Conservation (phyloP, 2,888 invertebrate species). For the Ophioninae sp. region DNA sequence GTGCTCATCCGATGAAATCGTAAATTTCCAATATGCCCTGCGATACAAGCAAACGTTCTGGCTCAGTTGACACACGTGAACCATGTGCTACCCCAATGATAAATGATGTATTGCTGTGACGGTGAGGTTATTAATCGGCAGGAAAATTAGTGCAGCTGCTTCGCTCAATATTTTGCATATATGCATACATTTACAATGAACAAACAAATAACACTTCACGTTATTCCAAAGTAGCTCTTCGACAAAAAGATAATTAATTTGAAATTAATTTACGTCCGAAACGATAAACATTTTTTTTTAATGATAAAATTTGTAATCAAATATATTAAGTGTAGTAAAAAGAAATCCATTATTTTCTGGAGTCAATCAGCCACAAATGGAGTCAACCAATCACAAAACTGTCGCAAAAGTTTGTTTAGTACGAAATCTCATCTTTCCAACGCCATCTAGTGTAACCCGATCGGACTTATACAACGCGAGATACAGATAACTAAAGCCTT, state of each 20-base stretch:
- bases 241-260: background rate
- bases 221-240: background rate
- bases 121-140: slow-evolving; percentile 54
- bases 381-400: too few species aligned
- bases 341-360: too few species aligned
- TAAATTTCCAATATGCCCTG: slow-evolving; percentile 39
- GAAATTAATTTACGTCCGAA: background rate
- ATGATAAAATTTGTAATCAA: too few species aligned
- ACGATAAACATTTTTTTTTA: too few species aligned
- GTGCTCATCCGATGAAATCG: slow-evolving; percentile 20
- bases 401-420: too few species aligned
- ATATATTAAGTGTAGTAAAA: too few species aligned
- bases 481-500: too few species aligned
- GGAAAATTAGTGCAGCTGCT: slow-evolving; percentile 49
- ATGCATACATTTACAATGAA: background rate
- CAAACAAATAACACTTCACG: background rate
- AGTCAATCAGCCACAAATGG: too few species aligned
- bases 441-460: too few species aligned
- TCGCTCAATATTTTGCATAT: slow-evolving; percentile 38
- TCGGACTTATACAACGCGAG: too few species aligned
- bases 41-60: slow-evolving; percentile 18
- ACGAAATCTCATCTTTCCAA: too few species aligned
- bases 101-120: slow-evolving; percentile 44
- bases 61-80: slow-evolving; percentile 16
- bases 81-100: slow-evolving; percentile 44